Evolutionary conservation across 2,888 invertebrate species (phyloP), one percentile per base, ranked within the genome.

Genomic region (Scaptomyza tumidula): DNA sequence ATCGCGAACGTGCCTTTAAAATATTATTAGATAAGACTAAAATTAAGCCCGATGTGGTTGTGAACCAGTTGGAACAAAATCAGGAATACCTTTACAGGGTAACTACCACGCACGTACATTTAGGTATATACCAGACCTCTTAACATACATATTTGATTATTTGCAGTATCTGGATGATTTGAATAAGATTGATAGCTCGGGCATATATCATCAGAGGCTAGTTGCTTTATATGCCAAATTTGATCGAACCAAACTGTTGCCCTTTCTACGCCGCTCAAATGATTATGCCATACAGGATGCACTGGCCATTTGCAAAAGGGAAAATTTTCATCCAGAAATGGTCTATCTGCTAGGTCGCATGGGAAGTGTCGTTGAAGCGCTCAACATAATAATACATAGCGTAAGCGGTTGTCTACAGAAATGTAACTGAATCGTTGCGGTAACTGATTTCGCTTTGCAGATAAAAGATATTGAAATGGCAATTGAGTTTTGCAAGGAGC

Each of bases 401-500:
- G 92, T 91, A 80, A 57, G 72, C 16, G 0, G 45, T 13, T n/a
- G 7, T 53, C 10, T 24, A 37, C 6, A 14, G 37, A 16, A 14
- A 7, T 9, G 13, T 13, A 13, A 6, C 33, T 33, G 19, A 6
- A 16, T 2, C 29, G 29, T 14, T 13, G 11, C 5, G 4, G 7
- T 16, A 6, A 54, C 13, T 2, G 6, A 10, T 24, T 16, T 31
- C 0, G 0, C 1, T 13, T 49, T 63, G 2, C 35, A 98, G 90
- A 93, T 98, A 49, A 94, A 95, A 78, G 97, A 99, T 89, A 97
- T 99, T 89, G 95, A 97, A 86, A 96, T 97, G 93, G 99, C 99
- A 0, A 98, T 99, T 58, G 95, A 96, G 61, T 99, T 99, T 93
- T 99, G 99, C 91, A 98, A 98, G 91, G 98, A 99, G 90, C 98